Percentiles rank a stretch among this genome's conserved stretches.
phyloP scores from a whole-genome alignment of 2,113 vertebrate genomes.

The Vidua macroura region DNA sequence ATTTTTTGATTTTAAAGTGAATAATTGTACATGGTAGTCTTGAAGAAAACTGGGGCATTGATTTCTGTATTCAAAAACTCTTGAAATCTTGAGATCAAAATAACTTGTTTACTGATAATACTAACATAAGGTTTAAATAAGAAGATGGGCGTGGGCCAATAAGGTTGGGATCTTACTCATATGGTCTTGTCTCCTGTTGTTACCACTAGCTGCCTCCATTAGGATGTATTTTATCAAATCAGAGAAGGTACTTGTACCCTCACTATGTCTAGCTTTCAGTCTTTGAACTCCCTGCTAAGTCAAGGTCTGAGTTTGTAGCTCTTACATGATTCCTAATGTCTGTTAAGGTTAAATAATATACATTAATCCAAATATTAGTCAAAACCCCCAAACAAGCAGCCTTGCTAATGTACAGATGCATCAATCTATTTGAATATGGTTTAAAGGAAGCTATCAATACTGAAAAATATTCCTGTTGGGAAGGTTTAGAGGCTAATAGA shows the following conservation, averaged over 20 bases:
- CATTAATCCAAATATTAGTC: background rate
- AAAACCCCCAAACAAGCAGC: fast-evolving
- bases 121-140: background rate
- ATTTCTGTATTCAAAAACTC: background rate
- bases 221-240: background rate
- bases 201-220: background rate
- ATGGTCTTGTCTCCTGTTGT: background rate
- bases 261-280: background rate
- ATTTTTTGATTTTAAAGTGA: background rate
- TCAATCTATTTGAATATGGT: background rate
- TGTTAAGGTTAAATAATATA: background rate
- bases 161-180: background rate
- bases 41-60: background rate
- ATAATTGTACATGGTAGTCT: background rate
- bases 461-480: background rate
- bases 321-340: background rate
- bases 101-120: background rate
- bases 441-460: background rate
- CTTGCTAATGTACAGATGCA: background rate
- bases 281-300: background rate
- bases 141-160: background rate
- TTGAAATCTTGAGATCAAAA: background rate
- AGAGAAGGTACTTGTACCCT: background rate
- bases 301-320: background rate
- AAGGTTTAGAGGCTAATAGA: background rate